These are phyloP conservation scores for Coracopsis vasa DNA, from an alignment of 2,113 vertebrate genomes.

Conservation along the genomic window DNA sequence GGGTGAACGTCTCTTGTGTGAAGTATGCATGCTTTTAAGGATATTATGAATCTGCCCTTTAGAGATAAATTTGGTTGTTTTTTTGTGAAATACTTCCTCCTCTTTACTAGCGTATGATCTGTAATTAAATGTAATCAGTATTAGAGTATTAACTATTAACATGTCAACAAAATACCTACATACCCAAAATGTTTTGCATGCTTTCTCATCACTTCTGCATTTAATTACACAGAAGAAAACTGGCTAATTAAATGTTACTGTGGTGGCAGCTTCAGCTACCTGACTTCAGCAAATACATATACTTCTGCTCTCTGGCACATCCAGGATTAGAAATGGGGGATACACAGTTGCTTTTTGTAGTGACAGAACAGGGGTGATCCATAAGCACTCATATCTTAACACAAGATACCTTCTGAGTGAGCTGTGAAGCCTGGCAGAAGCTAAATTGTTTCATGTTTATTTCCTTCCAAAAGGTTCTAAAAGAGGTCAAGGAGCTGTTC, in stretches of 20 bases:
- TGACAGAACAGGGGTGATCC: background rate
- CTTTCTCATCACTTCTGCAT: background rate
- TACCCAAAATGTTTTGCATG: background rate
- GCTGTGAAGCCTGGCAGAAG: background rate
- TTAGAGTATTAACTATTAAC: background rate
- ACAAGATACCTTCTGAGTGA: background rate
- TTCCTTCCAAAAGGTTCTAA: background rate
- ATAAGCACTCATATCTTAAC: background rate
- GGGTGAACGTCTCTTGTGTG: rapidly evolving
- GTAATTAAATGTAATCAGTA: background rate
- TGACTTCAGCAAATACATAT: background rate
- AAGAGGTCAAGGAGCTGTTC: background rate
- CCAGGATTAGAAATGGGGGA: background rate
- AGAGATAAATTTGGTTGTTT: background rate
- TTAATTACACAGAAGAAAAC: background rate
- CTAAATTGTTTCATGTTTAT: background rate
- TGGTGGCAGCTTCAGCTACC: background rate
- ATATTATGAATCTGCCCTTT: background rate
- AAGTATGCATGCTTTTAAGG: background rate
- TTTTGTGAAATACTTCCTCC: background rate
- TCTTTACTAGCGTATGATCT: background rate
- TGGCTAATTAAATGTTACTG: background rate
- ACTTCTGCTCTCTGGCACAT: background rate
- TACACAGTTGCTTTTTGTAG: background rate
- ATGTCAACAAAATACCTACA: background rate